Percentiles rank a stretch among this genome's conserved stretches.
Evolutionary conservation across 2,888 invertebrate species (phyloP).

Genomic region (Campoplex capitator): DNA sequence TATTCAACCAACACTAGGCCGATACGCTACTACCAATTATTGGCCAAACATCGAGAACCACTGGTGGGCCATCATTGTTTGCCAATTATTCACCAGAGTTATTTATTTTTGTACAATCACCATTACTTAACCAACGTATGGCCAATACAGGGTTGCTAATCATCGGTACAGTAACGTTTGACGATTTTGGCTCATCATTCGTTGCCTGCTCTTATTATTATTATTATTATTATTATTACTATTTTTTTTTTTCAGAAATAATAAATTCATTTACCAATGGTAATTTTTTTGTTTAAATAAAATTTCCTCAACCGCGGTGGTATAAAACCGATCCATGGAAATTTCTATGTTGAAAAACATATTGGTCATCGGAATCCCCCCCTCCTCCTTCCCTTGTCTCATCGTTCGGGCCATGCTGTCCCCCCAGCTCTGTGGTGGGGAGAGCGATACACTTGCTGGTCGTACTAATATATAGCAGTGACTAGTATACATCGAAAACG

Average conservation of each 20-base stretch:
- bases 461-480: no score
- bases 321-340: not conserved
- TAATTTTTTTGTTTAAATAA: no score
- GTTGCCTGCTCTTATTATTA: not conserved
- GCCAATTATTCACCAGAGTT: conserved; percentile 43
- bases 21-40: conserved; percentile 43
- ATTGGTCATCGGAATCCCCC: not conserved
- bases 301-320: not conserved
- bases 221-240: no score
- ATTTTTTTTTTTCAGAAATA: no score
- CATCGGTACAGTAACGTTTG: conserved; percentile 23
- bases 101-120: conserved; percentile 33
- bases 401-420: no score
- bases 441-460: no score
- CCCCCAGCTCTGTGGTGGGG: not conserved
- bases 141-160: conserved; percentile 13
- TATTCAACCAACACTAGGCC: conserved; percentile 27
- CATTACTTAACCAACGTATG: conserved; percentile 26
- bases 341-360: not conserved
- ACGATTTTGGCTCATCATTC: conserved; percentile 17
- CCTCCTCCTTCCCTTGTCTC: not conserved
- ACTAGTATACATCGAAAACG: no score
- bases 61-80: conserved; percentile 37
- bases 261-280: not conserved
- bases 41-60: conserved; percentile 25